These are phyloP conservation scores for Lasioglossum lativentre DNA, from an alignment of 2,888 invertebrate genomes.

Conservation along the genomic window DNA sequence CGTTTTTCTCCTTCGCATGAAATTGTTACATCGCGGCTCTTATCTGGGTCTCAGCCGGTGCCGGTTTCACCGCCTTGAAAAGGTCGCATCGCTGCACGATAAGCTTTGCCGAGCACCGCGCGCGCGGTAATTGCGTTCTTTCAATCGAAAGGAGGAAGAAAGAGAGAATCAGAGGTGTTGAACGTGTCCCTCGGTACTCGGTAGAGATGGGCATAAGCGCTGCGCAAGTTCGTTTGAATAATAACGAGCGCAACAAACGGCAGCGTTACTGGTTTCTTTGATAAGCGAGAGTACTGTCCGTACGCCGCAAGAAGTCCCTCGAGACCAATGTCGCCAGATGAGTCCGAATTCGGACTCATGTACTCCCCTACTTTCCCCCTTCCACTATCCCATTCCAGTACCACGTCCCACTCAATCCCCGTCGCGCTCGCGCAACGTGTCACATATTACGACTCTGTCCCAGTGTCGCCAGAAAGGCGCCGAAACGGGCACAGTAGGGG, in stretches of 20 bases:
- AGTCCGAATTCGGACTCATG: no score
- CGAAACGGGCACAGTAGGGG: no score
- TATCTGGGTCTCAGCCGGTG: slow-evolving; percentile 51
- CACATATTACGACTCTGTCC: no score
- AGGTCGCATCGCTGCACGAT: slow-evolving; percentile 61
- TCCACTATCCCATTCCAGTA: no score
- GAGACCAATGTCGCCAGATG: no score
- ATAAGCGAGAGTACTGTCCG: no score
- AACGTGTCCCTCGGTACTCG: neutral
- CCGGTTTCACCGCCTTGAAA: slow-evolving; percentile 60
- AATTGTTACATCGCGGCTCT: slow-evolving; percentile 61
- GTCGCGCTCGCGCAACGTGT: no score
- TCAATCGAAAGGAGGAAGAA: slow-evolving; percentile 2
- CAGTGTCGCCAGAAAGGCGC: no score
- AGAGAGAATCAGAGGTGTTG: neutral
- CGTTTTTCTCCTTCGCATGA: slow-evolving; percentile 55
- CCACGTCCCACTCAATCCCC: no score
- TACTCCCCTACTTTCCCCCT: no score
- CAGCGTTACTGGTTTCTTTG: neutral
- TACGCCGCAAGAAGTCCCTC: no score
- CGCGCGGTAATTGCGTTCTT: slow-evolving; percentile 39
- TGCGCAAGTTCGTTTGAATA: neutral
- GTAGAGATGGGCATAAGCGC: neutral
- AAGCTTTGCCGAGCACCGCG: slow-evolving; percentile 25
- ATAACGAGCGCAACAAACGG: no score